Base-by-base conservation (phyloP, 2,797 vertebrate genomes). In the Hypotaenidia okinawae region DNA sequence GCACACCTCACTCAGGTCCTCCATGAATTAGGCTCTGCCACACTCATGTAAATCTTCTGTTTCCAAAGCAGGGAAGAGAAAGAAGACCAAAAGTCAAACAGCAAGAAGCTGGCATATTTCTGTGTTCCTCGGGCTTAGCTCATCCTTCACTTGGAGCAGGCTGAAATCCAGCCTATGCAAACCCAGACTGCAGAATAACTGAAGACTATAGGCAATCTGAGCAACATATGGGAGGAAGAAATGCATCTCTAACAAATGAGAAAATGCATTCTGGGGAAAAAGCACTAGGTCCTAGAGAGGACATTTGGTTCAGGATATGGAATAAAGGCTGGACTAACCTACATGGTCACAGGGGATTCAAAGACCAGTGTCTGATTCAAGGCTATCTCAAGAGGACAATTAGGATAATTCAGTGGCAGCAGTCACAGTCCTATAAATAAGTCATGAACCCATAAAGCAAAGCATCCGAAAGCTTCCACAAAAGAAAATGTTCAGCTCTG, bases 61-160 rank as follows among this genome's bases (percentile, higher is more conserved):
- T 91, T 94, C 72, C 62, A 92, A 81, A 87, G 57, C 30, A 58
- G 3, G 69, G 10, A 87, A 88, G 37, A 84, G 37, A 86, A 89
- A 43, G 89, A 95, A 82, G 85, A 83, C 41, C 66, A 87, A 75
- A 93, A 93, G 72, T 77, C 89, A 92, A 94, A 87, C 70, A 92
- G 85, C 55, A 78, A 83, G 94, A 93, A 70, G 84, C 84, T 75
- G 93, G 89, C 64, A 43, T 89, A 69, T 83, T 93, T 69, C 79
- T 79, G 72, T 62, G 80, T 86, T 92, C 66, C 91, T 64, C 63
- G 64, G 58, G 87, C 18, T 74, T 75, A 83, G 68, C 41, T 89
- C 68, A 89, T 96, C 41, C 43, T 91, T 93, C 87, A 72, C 23
- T 90, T 49, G 79, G 57, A 87, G 67, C 22, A 92, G 67, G 54